Evolutionary conservation across 1,140 invertebrate genomes (phyloP).

Genomic region (Bombus soroeensis): DNA sequence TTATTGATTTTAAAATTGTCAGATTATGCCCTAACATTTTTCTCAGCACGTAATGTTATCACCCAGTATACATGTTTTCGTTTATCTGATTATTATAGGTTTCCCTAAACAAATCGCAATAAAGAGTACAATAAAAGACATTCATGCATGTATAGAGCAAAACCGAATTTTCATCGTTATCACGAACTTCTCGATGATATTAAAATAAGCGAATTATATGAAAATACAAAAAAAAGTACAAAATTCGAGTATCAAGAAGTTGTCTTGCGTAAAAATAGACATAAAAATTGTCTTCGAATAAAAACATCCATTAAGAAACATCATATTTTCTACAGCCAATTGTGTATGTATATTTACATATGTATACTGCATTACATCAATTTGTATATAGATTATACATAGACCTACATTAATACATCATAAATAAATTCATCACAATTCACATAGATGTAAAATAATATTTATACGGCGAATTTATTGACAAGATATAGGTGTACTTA

Average conservation of each 20-base stretch:
- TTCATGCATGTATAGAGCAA: neutral
- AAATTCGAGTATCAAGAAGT: neutral
- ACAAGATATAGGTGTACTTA: slow-evolving; percentile 48
- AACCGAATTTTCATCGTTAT: neutral
- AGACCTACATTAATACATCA: slow-evolving; percentile 12
- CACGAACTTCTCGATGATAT: neutral
- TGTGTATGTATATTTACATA: slow-evolving; percentile 52
- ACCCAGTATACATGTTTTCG: neutral
- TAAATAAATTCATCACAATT: slow-evolving; percentile 1
- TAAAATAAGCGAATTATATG: neutral
- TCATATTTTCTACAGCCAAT: slow-evolving; percentile 32
- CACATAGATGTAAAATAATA: slow-evolving; percentile 56
- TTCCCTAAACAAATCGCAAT: slow-evolving; percentile 5
- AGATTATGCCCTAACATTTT: neutral
- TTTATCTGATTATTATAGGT: neutral
- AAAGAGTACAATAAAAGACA: slow-evolving; percentile 35
- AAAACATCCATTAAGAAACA: neutral
- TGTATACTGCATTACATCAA: slow-evolving; percentile 15
- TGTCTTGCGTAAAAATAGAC: neutral
- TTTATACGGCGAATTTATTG: slow-evolving; percentile 39
- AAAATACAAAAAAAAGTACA: slow-evolving; percentile 17
- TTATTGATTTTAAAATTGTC: neutral
- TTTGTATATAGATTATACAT: slow-evolving; percentile 50
- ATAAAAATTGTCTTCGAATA: neutral
- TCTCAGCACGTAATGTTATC: neutral